Conservation (phyloP, 2,888 invertebrate species). For the Heteromyza rotundicornis region DNA sequence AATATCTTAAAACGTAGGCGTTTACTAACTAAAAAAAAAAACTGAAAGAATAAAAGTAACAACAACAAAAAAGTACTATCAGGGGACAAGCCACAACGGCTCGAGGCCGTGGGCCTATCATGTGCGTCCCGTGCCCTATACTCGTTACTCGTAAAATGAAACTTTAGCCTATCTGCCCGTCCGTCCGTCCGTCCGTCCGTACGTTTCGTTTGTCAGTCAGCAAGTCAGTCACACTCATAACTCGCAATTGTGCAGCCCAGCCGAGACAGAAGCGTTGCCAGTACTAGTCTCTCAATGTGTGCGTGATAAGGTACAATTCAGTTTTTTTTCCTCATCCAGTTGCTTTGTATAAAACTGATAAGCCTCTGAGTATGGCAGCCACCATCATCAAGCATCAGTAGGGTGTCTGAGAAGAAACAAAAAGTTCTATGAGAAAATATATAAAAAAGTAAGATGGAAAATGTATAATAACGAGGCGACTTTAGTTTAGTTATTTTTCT, state of each 20-base stretch:
- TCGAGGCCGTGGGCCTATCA: constrained; percentile 6
- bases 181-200: background rate
- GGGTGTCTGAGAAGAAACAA: background rate
- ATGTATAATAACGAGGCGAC: background rate
- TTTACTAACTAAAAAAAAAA: constrained; percentile 36
- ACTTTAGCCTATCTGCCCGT: constrained; percentile 2
- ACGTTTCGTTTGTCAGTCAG: constrained; percentile 19
- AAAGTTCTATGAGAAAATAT: background rate
- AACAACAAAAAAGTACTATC: constrained; percentile 36
- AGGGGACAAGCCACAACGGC: constrained; percentile 29
- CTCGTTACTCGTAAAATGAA: background rate
- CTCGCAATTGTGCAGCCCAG: constrained; percentile 44
- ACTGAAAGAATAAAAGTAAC: constrained; percentile 15
- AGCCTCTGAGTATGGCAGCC: too few relatives aligned
- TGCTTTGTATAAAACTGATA: constrained; percentile 47
- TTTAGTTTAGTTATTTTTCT: background rate
- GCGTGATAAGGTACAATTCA: constrained; percentile 51
- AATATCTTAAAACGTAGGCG: constrained; percentile 51
- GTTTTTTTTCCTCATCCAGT: too few relatives aligned
- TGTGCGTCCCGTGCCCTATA: too few relatives aligned
- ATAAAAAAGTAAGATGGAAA: background rate
- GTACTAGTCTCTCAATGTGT: too few relatives aligned
- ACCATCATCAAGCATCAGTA: too few relatives aligned
- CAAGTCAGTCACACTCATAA: constrained; percentile 45
- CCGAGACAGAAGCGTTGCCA: background rate